phyloP scores from a whole-genome alignment of 2,797 vertebrate genomes.

The Poecile montanus region DNA sequence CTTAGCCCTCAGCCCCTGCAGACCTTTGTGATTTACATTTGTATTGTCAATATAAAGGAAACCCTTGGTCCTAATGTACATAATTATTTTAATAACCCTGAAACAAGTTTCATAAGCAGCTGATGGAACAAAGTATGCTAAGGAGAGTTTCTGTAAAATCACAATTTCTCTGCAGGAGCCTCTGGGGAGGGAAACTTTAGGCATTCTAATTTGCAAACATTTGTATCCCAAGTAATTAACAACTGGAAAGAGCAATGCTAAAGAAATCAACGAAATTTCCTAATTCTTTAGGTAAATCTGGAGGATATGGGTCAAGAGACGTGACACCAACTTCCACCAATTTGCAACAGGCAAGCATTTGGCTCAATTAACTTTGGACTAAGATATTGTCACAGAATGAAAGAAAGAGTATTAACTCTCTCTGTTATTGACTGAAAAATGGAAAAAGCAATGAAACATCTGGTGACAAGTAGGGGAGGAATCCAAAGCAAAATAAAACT shows the following conservation, averaged over 20 bases:
- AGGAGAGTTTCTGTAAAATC: not conserved
- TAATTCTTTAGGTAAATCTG: not conserved
- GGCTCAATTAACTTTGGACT: not conserved
- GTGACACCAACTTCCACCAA: not conserved
- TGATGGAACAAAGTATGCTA: not conserved
- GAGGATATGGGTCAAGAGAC: not conserved
- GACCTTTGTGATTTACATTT: not conserved
- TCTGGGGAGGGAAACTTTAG: not conserved
- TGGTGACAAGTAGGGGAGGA: not conserved
- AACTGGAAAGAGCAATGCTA: not conserved
- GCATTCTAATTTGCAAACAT: not conserved
- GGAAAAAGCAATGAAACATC: not conserved
- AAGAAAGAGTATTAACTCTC: not conserved
- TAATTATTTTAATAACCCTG: not conserved
- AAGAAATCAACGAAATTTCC: not conserved
- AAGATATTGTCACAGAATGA: not conserved
- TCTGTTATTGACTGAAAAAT: not conserved
- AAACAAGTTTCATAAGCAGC: not conserved
- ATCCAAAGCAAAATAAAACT: slow-evolving; percentile 21
- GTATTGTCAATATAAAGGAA: not conserved
- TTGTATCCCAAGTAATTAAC: not conserved
- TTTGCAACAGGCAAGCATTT: not conserved
- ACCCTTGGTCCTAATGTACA: not conserved
- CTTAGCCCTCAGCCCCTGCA: not conserved
- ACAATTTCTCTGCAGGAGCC: not conserved